These are phyloP conservation scores for Hypselothyrea guttata DNA, from an alignment of 2,888 invertebrate species.

Conservation along the genomic window DNA sequence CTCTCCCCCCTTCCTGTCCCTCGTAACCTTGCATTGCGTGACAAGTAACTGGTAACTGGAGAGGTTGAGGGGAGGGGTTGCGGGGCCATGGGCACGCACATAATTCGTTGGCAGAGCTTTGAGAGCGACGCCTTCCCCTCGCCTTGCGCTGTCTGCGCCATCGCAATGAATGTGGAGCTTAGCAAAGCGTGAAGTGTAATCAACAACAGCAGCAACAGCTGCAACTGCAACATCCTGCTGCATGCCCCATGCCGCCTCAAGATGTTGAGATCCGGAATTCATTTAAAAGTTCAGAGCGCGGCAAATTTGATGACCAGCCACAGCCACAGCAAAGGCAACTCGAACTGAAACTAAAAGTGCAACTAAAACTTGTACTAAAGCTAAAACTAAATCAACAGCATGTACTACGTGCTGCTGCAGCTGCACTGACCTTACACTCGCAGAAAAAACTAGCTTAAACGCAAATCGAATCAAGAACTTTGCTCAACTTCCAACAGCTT, in stretches of 20 bases:
- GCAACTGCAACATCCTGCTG: constrained; percentile 37
- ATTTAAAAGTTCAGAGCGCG: constrained; percentile 65
- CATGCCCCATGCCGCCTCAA: constrained; percentile 25
- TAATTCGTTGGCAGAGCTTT: constrained; percentile 52
- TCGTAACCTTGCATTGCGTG: constrained; percentile 35
- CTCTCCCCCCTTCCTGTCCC: background rate
- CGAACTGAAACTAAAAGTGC: constrained; percentile 33
- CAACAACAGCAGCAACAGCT: constrained; percentile 53
- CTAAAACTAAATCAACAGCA: constrained; percentile 58
- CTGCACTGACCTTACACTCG: background rate
- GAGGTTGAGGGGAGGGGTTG: background rate
- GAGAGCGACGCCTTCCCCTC: constrained; percentile 21
- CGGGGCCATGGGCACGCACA: constrained; percentile 60
- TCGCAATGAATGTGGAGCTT: constrained; percentile 58
- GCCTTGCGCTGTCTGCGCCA: constrained; percentile 55
- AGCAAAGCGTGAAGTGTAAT: constrained; percentile 73
- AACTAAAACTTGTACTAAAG: too few relatives aligned
- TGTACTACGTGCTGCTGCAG: constrained; percentile 44
- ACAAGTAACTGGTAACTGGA: constrained; percentile 1
- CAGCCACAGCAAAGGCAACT: constrained; percentile 10
- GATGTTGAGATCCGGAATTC: constrained; percentile 49
- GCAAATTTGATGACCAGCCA: constrained; percentile 71
- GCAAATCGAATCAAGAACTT: too few relatives aligned
- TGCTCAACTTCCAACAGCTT: too few relatives aligned
- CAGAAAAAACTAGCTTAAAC: background rate